Evolutionary conservation across 2,113 vertebrate species (phyloP), one percentile per base, ranked within the genome.

Genomic region (Pampusana beccarii): DNA sequence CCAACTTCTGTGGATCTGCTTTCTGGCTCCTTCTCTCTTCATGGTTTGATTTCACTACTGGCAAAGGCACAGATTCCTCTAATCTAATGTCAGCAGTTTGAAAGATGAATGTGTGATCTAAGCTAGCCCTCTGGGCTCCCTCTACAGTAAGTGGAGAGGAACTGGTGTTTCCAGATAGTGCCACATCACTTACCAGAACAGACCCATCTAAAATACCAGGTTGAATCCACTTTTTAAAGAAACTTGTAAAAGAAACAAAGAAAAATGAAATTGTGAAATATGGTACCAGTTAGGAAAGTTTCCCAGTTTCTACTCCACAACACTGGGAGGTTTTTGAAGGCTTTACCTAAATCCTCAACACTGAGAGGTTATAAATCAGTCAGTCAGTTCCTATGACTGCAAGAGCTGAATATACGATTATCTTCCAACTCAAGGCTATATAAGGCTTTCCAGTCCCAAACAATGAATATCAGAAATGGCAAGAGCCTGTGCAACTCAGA

Each of bases 381-480:
- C 72, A 64, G 19, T 54, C 71, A 56, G 34, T 84, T 90, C 72
- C 90, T 84, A 46, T 88, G 67, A 56, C 38, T 57, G 29, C 34
- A 53, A 33, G 74, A 90, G 66, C 58, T 91, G 70, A 84, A 86
- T 51, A 51, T 1, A 8, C 18, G 18, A 46, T 48, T 74, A 53
- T 72, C 82, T 91, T 79, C 82, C 64, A 92, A 61, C 33, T 71
- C 67, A 83, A 90, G 42, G 26, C 95, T 93, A 88, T 78, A 94
- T 80, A 95, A 93, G 82, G 88, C 82, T 81, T 82, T 69, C 51
- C 64, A 93, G 38, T 78, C 56, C 40, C 79, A 94, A 88, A 90
- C 67, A 88, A 90, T 60, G 88, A 94, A 71, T 73, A 74, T 80
- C 51, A 90, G 71, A 92, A 92, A 96, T 61, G 67, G 53, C 85